phyloP scores from a whole-genome alignment of 2,113 vertebrate species.

The Rostratula benghalensis region DNA sequence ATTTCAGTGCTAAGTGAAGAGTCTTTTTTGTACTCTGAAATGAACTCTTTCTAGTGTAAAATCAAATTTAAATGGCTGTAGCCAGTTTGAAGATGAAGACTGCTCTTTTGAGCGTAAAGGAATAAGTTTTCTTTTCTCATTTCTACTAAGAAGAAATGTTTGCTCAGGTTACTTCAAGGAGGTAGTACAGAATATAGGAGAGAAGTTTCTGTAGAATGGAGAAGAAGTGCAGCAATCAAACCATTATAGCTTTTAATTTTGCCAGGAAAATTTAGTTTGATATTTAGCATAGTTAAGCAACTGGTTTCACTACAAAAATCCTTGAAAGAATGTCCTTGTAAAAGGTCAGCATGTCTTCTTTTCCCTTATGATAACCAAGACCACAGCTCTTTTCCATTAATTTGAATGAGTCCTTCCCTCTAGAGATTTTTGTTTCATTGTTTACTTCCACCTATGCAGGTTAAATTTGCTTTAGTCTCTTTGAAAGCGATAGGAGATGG shows the following conservation, averaged over 20 bases:
- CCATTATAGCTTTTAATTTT: neutral
- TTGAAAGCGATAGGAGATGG: neutral
- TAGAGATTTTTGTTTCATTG: neutral
- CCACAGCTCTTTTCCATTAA: neutral
- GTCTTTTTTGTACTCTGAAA: neutral
- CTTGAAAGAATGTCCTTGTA: neutral
- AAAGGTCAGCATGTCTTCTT: neutral
- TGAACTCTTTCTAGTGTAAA: neutral
- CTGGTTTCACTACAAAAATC: neutral
- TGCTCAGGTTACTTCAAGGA: neutral
- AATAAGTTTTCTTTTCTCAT: neutral
- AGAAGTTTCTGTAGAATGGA: neutral
- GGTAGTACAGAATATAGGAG: neutral
- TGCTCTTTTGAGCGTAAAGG: neutral
- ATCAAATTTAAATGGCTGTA: neutral
- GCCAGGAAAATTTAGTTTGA: neutral
- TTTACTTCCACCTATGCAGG: slow-evolving; percentile 12
- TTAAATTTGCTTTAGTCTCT: slow-evolving; percentile 40
- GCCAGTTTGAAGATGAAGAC: neutral
- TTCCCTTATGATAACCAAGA: neutral
- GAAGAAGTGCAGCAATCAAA: neutral
- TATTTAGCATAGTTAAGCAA: neutral
- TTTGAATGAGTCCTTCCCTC: neutral
- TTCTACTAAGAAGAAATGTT: neutral
- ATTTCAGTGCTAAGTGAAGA: neutral